These are phyloP conservation scores for Venturia canescens DNA, from an alignment of 1,140 invertebrate species.

Conservation along the genomic window DNA sequence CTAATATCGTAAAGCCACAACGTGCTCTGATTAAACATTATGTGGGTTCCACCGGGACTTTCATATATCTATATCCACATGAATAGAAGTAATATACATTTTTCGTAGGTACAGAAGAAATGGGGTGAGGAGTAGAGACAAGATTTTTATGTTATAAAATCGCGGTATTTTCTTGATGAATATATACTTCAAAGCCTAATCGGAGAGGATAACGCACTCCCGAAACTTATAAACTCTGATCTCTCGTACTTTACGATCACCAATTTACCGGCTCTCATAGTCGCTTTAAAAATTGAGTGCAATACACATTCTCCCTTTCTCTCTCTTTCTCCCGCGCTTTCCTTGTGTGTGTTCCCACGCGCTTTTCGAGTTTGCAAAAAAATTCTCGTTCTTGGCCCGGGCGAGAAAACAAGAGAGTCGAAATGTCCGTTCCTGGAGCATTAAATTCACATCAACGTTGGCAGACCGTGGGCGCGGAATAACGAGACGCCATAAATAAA, in stretches of 20 bases:
- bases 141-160: constrained; percentile 36
- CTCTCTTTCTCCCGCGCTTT: neutral
- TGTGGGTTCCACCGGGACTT: constrained; percentile 63
- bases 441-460: constrained; percentile 11
- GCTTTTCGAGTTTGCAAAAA: neutral
- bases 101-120: constrained; percentile 21
- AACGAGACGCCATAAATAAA: constrained; percentile 15
- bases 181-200: constrained; percentile 22
- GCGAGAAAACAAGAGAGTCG: neutral
- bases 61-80: constrained; percentile 20
- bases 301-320: neutral
- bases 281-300: neutral
- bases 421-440: neutral
- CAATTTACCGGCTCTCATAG: neutral
- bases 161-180: neutral
- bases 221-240: constrained; percentile 30
- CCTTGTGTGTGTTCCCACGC: no score
- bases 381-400: neutral
- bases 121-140: constrained; percentile 21
- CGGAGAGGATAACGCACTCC: constrained; percentile 9
- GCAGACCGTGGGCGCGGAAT: constrained; percentile 12
- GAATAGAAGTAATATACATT: neutral
- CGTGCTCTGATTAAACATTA: constrained; percentile 77
- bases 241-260: neutral
- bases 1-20: constrained; percentile 76